Evolutionary conservation across 1,140 invertebrate species (phyloP), one percentile per base, ranked within the genome.

Genomic region (Caerostris darwini): DNA sequence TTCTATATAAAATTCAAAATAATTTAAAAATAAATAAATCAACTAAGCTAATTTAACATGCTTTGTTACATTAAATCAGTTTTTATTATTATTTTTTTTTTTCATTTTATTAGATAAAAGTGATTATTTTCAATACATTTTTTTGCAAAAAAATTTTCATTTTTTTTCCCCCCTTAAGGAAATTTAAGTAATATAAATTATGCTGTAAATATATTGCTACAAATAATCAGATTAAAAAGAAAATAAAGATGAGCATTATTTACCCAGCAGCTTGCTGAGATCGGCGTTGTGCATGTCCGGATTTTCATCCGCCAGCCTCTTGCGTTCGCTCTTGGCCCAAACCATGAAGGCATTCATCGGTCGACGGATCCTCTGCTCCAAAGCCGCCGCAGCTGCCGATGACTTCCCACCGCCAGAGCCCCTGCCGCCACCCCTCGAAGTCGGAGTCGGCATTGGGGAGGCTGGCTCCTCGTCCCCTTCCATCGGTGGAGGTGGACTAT

Each of bases 301-400:
- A 94, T 96, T 95, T 83, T 96, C 95, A 87, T 96, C 96, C 19
- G 95, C 96, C 54, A 96, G 81, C 56, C 95, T 90, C 83, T 95
- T 95, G 3, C 95, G 85, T 64, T 95, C 95, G 3, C 93, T 95
- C 93, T 96, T 96, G 7, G 95, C 95, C 95, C 95, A 96, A 6
- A 96, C 95, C 95, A 96, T 96, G 58, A 96, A 96, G 7, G 95
- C 95, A 90, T 96, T 96, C 95, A 96, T 96, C 7, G 95, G 95
- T n/a, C 95, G 94, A 69, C 95, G 94, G 88, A 95, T 95, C 12
- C 95, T 86, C 59, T 94, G 94, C 53, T 95, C 95, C 69, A 67
- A 14, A 17, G 94, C 64, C 3, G 77, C 93, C 12, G 82, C 81
- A 5, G 59, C 19, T 6, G 81, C 59, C 34, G 87, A 81, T 56